Conservation (phyloP, 1,140 invertebrate species). For the Drosophila willistoni region DNA sequence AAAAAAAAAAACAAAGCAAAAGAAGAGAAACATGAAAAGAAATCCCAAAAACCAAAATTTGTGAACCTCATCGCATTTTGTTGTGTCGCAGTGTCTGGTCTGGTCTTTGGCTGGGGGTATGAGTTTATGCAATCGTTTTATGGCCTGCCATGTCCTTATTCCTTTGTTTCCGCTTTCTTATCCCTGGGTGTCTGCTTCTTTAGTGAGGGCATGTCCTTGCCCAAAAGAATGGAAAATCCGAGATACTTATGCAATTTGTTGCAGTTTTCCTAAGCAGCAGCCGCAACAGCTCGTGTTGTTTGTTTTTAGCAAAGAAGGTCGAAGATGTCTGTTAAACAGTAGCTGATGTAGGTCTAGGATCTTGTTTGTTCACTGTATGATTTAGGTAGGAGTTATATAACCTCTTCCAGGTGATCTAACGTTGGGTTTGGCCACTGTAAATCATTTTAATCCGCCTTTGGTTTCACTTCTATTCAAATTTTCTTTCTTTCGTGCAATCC, state of each 20-base stretch:
- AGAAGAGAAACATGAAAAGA: constrained; percentile 7
- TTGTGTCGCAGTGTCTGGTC: constrained; percentile 7
- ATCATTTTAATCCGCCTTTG: neutral
- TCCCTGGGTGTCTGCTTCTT: constrained; percentile 54
- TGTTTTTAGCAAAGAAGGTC: constrained; percentile 34
- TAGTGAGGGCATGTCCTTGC: constrained; percentile 62
- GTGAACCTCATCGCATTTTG: constrained; percentile 42
- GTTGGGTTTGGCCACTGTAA: constrained; percentile 13
- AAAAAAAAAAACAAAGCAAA: neutral
- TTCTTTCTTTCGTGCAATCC: neutral
- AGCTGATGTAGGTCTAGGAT: constrained; percentile 30
- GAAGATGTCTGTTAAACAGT: constrained; percentile 46
- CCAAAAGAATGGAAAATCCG: constrained; percentile 42
- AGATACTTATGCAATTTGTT: constrained; percentile 75
- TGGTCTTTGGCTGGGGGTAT: neutral
- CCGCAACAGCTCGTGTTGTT: constrained; percentile 42
- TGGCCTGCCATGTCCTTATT: constrained; percentile 49
- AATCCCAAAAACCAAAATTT: constrained; percentile 67
- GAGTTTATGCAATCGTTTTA: constrained; percentile 58
- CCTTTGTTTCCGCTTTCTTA: constrained; percentile 28
- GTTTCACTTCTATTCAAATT: neutral
- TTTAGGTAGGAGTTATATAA: constrained; percentile 55
- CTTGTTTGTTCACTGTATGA: neutral
- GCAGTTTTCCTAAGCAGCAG: constrained; percentile 50
- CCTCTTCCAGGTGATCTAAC: constrained; percentile 31